A percentile compares a stretch with the other conserved stretches of the same genome.
Conservation (phyloP, 1,140 invertebrate species). For the Zaprionus lachaisei region DNA sequence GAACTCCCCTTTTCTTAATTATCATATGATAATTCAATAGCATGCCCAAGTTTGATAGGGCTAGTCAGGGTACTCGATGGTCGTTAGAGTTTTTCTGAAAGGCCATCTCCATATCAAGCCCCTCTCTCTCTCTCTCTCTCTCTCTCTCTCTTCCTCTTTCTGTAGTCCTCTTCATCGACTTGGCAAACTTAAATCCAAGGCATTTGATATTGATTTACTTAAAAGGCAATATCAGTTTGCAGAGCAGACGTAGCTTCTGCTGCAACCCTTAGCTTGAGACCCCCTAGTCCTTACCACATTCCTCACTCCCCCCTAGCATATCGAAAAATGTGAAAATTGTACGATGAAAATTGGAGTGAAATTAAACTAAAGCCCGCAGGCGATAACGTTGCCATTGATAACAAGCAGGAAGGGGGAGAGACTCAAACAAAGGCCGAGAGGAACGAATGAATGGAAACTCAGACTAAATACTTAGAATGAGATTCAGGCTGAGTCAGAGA, state of each 20-base stretch:
- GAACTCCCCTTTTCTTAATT: neutral
- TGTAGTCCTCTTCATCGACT: conserved; percentile 36
- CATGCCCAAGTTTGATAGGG: neutral
- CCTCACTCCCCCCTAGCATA: conserved; percentile 45
- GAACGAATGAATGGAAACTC: conserved; percentile 1
- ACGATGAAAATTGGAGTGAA: conserved; percentile 80
- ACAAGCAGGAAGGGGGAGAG: neutral
- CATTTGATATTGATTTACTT: conserved; percentile 80
- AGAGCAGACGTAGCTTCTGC: conserved; percentile 43
- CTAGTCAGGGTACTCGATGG: conserved; percentile 10
- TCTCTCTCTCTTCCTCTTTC: neutral
- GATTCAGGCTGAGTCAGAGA: neutral
- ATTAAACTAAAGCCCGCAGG: conserved; percentile 78
- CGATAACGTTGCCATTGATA: conserved; percentile 53
- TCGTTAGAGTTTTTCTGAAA: neutral
- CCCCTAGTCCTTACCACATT: neutral
- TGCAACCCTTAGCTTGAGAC: conserved; percentile 30
- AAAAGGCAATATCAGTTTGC: conserved; percentile 80
- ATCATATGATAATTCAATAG: neutral
- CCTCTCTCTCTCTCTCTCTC: conserved; percentile 7
- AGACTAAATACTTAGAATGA: conserved; percentile 1
- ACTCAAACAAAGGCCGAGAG: neutral
- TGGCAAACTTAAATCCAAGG: conserved; percentile 76
- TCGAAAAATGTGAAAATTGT: conserved; percentile 80
- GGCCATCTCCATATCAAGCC: conserved; percentile 7